Percentiles rank a stretch among this genome's conserved stretches.
These are phyloP conservation scores for Halisarca cf. caerulea DNA, from an alignment of 37 sponge, comb jelly and placozoan genomes.

Conservation along the genomic window DNA sequence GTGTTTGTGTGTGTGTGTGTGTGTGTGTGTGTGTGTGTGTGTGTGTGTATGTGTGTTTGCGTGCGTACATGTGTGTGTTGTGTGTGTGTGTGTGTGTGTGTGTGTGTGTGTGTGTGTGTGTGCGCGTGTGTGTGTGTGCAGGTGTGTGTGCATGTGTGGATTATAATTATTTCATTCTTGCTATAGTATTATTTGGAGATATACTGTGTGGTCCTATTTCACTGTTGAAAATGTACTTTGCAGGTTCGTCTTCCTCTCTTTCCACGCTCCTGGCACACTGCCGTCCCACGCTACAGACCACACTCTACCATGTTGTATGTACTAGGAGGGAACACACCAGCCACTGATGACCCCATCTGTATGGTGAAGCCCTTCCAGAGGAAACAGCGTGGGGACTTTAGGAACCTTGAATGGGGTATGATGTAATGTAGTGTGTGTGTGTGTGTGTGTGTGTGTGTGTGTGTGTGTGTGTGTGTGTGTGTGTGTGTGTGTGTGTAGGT, in stretches of 20 bases:
- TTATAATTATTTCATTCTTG: too few relatives aligned
- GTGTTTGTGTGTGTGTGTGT: not conserved
- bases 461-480: not conserved
- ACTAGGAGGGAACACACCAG: slow-evolving; percentile 7
- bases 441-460: not conserved
- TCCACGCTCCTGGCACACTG: slow-evolving; percentile 3
- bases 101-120: not conserved
- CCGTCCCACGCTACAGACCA: not conserved
- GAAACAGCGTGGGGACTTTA: slow-evolving; percentile 10
- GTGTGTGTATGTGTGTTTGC: slow-evolving; percentile 5
- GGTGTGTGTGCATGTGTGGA: too few relatives aligned
- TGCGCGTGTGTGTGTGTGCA: too few relatives aligned
- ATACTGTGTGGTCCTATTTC: too few relatives aligned
- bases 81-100: not conserved
- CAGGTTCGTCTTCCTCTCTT: not conserved
- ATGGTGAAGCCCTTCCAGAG: not conserved
- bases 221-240: not conserved
- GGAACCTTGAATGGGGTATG: slow-evolving; percentile 9
- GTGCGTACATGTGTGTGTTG: not conserved
- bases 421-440: not conserved
- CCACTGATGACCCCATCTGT: not conserved
- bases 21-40: not conserved
- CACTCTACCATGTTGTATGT: not conserved
- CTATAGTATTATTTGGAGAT: too few relatives aligned
- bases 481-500: too few relatives aligned